Evolutionary conservation across 2,888 invertebrate species (phyloP).

Genomic region (Leucozona laternaria): DNA sequence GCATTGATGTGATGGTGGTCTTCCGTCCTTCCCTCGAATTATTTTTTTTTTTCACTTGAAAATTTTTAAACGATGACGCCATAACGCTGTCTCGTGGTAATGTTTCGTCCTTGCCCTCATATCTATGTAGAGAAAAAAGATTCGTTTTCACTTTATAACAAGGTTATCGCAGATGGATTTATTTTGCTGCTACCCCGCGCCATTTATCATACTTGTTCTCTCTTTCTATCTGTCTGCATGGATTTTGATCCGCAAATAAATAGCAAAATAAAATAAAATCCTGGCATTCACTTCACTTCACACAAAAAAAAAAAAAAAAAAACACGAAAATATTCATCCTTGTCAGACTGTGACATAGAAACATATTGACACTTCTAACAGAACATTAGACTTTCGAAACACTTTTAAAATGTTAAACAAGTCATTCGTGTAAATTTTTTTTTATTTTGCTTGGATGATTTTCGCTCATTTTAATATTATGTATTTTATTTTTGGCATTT

Average conservation of each 20-base stretch:
- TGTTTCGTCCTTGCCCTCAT: background rate
- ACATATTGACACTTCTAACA: background rate
- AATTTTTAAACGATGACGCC: conserved; percentile 2
- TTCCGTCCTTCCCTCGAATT: background rate
- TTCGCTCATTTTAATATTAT: no score
- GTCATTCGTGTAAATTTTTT: no score
- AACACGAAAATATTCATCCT: background rate
- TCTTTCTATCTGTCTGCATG: background rate
- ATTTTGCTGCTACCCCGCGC: background rate
- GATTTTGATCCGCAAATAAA: conserved; percentile 58
- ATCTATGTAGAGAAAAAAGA: background rate
- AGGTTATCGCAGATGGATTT: conserved; percentile 32
- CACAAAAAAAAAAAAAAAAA: background rate
- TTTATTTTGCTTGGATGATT: no score
- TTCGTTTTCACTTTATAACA: conserved; percentile 15
- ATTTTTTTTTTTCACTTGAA: conserved; percentile 21
- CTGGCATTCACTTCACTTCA: conserved; percentile 5
- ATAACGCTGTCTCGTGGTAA: no score
- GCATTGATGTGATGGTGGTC: background rate
- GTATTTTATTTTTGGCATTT: no score
- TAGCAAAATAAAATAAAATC: conserved; percentile 36
- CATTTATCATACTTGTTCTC: background rate
- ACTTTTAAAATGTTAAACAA: no score
- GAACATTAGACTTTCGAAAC: background rate
- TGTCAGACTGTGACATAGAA: conserved; percentile 7